Conservation (phyloP, 2,888 invertebrate genomes). For the Adela reaumurella region DNA sequence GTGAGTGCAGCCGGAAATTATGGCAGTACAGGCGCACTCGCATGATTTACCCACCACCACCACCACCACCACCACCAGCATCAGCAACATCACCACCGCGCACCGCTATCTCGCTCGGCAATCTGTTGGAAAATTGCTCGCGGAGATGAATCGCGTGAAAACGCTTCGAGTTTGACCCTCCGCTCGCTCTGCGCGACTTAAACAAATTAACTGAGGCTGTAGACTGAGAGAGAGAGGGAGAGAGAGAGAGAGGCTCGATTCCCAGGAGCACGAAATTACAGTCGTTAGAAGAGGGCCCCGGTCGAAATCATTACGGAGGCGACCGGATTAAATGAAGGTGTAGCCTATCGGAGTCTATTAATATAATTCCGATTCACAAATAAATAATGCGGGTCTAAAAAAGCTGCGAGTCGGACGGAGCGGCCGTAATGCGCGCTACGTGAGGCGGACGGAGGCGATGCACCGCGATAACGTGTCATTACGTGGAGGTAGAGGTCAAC, state of each 20-base stretch:
- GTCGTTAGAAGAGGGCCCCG: too few species aligned
- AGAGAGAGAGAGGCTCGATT: too few species aligned
- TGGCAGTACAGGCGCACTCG: too few species aligned
- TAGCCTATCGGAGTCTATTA: conserved; percentile 40
- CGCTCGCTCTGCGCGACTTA: conserved; percentile 11
- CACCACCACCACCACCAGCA: neutral
- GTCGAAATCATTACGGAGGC: conserved; percentile 23
- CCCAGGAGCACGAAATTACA: conserved; percentile 27
- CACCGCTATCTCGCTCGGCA: conserved; percentile 20
- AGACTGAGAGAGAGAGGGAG: too few species aligned
- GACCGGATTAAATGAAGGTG: conserved; percentile 51
- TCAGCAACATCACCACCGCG: conserved; percentile 9
- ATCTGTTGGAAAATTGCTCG: conserved; percentile 33
- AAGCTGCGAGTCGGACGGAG: conserved; percentile 35
- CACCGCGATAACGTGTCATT: conserved; percentile 37
- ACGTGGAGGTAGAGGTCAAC: conserved; percentile 46
- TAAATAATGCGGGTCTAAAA: conserved; percentile 44
- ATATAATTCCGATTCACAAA: conserved; percentile 49
- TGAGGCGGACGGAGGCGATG: conserved; percentile 23
- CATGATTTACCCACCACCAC: too few species aligned
- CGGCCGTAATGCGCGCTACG: conserved; percentile 30
- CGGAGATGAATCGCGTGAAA: too few species aligned
- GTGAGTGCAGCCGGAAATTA: too few species aligned
- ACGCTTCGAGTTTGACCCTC: conserved; percentile 22
- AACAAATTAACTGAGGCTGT: conserved; percentile 48